phyloP scores from a whole-genome alignment of 2,888 invertebrate genomes.

The Diaphora mendica region DNA sequence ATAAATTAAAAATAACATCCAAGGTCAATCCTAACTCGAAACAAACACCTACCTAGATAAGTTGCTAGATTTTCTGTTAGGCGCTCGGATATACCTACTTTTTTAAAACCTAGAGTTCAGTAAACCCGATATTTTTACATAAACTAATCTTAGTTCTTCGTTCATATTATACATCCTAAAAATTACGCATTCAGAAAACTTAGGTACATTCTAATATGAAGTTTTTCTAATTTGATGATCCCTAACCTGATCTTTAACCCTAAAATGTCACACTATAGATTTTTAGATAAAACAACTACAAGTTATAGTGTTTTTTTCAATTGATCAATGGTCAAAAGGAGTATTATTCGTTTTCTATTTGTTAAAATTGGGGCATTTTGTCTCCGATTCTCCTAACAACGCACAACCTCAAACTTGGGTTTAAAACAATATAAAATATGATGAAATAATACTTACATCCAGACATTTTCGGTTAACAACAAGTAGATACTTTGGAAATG shows the following conservation, averaged over 20 bases:
- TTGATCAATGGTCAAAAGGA: no score
- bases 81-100: neutral
- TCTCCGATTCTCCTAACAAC: neutral
- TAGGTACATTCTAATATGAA: neutral
- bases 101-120: neutral
- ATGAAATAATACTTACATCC: neutral
- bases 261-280: neutral
- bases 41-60: neutral
- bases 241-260: neutral
- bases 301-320: neutral
- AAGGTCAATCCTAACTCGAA: conserved; percentile 7
- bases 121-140: neutral
- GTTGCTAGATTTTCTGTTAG: neutral
- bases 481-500: neutral
- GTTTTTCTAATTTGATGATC: neutral
- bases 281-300: neutral
- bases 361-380: neutral
- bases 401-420: neutral
- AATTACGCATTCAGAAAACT: neutral
- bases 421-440: neutral
- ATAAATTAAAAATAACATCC: conserved; percentile 7
- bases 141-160: neutral
- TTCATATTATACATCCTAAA: neutral
- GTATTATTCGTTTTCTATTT: neutral
- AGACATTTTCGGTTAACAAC: neutral